These are phyloP conservation scores for Raillietiella orientalis DNA, from an alignment of 2,888 invertebrate species.

Conservation along the genomic window DNA sequence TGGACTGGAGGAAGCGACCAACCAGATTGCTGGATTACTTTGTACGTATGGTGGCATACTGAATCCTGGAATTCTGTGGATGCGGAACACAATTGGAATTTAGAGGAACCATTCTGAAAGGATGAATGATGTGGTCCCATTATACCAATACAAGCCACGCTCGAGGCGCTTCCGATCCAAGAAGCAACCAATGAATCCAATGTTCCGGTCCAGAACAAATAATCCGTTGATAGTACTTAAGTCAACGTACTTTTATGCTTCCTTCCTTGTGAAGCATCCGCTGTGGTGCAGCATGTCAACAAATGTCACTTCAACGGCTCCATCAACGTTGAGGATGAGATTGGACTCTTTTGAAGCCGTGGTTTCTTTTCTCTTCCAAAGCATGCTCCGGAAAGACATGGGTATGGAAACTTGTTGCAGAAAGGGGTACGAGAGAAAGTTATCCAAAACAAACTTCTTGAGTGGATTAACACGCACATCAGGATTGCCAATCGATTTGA, in stretches of 20 bases:
- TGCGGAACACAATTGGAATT: too few species aligned
- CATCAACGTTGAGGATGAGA: slow-evolving; percentile 93
- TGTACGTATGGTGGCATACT: too few species aligned
- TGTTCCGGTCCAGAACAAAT: slow-evolving; percentile 87
- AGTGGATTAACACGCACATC: slow-evolving; percentile 91
- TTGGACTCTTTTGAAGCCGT: slow-evolving; percentile 99
- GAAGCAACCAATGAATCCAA: slow-evolving; percentile 92
- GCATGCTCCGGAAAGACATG: too few species aligned
- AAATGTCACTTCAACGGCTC: slow-evolving; percentile 86
- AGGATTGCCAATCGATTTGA: slow-evolving; percentile 67
- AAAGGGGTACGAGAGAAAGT: slow-evolving; percentile 80
- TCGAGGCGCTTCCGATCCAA: slow-evolving; percentile 95
- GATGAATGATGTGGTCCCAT: slow-evolving; percentile 82
- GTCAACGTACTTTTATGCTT: slow-evolving; percentile 84
- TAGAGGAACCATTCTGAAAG: too few species aligned
- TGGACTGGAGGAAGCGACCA: too few species aligned
- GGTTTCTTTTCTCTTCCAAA: slow-evolving; percentile 94
- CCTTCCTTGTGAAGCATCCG: slow-evolving; percentile 82
- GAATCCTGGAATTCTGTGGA: too few species aligned
- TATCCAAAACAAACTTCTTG: slow-evolving; percentile 72
- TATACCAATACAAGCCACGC: slow-evolving; percentile 94
- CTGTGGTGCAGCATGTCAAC: slow-evolving; percentile 82
- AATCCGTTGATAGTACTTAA: slow-evolving; percentile 94
- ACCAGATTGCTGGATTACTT: too few species aligned
- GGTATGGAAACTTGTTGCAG: slow-evolving; percentile 72